These are phyloP conservation scores for Pseudoatta argentina DNA, from an alignment of 1,140 invertebrate species.

Conservation along the genomic window DNA sequence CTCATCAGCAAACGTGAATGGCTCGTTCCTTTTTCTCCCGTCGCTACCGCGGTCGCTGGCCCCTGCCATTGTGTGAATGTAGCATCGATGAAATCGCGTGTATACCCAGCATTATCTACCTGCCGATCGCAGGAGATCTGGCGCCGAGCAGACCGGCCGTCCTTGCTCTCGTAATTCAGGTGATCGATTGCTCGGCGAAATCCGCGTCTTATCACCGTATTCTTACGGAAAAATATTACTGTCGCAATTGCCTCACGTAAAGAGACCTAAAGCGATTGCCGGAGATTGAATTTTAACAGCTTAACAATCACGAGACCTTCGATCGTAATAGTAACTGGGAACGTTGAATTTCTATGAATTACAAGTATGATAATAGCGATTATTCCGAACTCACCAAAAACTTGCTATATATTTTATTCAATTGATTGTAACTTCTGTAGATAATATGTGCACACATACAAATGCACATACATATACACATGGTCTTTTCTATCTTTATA, in stretches of 20 bases:
- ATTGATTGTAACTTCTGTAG: background rate
- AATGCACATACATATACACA: background rate
- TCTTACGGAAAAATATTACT: slow-evolving; percentile 46
- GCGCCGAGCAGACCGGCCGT: slow-evolving; percentile 72
- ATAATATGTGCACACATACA: background rate
- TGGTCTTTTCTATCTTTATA: background rate
- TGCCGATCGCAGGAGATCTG: slow-evolving; percentile 81
- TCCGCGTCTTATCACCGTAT: slow-evolving; percentile 56
- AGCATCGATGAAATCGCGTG: slow-evolving; percentile 83
- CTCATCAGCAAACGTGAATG: slow-evolving; percentile 77
- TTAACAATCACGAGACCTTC: slow-evolving; percentile 26
- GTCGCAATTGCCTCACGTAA: slow-evolving; percentile 32
- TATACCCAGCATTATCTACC: slow-evolving; percentile 81
- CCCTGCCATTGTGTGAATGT: slow-evolving; percentile 77
- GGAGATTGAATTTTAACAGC: slow-evolving; percentile 57
- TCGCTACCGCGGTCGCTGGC: slow-evolving; percentile 59
- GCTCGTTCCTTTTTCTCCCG: slow-evolving; percentile 68
- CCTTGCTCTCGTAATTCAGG: slow-evolving; percentile 69
- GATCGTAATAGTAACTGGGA: background rate
- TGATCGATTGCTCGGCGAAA: slow-evolving; percentile 66
- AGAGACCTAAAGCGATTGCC: slow-evolving; percentile 15
- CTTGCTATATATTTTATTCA: background rate
- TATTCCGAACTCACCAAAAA: background rate
- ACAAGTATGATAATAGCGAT: background rate
- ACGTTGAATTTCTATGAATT: slow-evolving; percentile 13